phyloP scores from a whole-genome alignment of 64 coral and sea anemone genomes.

The Astreopora myriophthalma region DNA sequence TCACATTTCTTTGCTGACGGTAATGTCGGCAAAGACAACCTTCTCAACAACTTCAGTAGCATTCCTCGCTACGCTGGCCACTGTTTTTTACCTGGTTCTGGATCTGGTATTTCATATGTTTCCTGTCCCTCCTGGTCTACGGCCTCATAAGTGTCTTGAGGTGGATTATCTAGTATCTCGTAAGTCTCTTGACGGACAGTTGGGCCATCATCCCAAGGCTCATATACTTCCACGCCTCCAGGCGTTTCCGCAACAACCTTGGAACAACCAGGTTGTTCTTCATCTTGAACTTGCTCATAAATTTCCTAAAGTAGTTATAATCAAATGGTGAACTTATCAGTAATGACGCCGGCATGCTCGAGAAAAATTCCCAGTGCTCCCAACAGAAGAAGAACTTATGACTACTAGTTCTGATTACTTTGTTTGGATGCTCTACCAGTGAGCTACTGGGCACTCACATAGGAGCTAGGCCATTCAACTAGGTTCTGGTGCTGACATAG shows the following conservation, averaged over 20 bases:
- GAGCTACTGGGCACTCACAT: too few relatives aligned
- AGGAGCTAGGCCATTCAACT: too few relatives aligned
- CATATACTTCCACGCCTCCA: not conserved
- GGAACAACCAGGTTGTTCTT: not conserved
- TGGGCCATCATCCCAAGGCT: not conserved
- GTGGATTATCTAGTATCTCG: not conserved
- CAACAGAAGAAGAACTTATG: too few relatives aligned
- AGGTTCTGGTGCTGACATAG: too few relatives aligned
- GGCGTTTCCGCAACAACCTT: not conserved
- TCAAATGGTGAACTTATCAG: too few relatives aligned
- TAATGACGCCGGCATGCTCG: too few relatives aligned
- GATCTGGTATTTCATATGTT: constrained; percentile 47
- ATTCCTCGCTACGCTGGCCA: not conserved
- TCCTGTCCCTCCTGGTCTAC: not conserved
- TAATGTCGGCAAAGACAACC: not conserved
- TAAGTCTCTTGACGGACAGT: not conserved
- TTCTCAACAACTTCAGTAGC: too few relatives aligned
- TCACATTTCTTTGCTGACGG: too few relatives aligned
- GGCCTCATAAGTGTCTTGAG: constrained; percentile 3
- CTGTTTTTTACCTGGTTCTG: not conserved
- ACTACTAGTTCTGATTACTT: too few relatives aligned
- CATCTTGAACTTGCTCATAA: constrained; percentile 19
- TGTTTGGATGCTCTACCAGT: too few relatives aligned
- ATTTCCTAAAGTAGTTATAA: not conserved
- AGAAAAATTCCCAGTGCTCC: too few relatives aligned